Evolutionary conservation across 1,140 invertebrate species (phyloP).

Genomic region (Bombus breviceps): DNA sequence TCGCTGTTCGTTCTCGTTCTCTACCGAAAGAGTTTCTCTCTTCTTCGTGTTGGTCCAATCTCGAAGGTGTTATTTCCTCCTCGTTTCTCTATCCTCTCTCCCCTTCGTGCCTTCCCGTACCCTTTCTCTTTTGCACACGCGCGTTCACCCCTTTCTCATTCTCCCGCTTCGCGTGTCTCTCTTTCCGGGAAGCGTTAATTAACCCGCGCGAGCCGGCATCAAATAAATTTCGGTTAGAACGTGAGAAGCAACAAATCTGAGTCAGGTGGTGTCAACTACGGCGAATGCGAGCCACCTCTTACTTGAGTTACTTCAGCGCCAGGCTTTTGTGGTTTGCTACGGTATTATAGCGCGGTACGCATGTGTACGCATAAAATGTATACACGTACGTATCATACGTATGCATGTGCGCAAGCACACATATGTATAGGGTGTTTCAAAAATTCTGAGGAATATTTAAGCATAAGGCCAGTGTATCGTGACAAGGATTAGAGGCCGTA

Average conservation of each 20-base stretch:
- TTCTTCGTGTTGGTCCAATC: constrained; percentile 11
- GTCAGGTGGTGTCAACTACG: constrained; percentile 81
- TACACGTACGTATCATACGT: neutral
- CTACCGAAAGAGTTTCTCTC: constrained; percentile 17
- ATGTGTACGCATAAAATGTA: neutral
- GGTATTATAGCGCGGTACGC: constrained; percentile 51
- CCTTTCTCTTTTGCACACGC: neutral
- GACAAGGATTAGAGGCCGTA: neutral
- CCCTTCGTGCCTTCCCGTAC: too few relatives aligned
- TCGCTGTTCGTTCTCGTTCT: constrained; percentile 3
- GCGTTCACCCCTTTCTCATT: neutral
- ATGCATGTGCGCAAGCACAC: too few relatives aligned
- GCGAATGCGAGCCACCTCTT: constrained; percentile 73
- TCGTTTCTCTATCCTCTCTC: neutral
- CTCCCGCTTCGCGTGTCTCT: constrained; percentile 13
- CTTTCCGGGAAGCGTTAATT: constrained; percentile 76
- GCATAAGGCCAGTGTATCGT: too few relatives aligned
- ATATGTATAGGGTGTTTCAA: neutral
- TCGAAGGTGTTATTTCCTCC: constrained; percentile 10
- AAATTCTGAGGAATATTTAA: neutral
- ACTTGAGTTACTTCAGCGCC: constrained; percentile 75
- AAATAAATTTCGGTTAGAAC: constrained; percentile 83
- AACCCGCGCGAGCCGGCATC: constrained; percentile 78
- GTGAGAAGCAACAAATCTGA: constrained; percentile 83
- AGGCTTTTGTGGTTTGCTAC: constrained; percentile 68